Evolutionary conservation across 2,797 vertebrate genomes (phyloP), one percentile per base, ranked within the genome.

Genomic region (Hylomyscus alleni): DNA sequence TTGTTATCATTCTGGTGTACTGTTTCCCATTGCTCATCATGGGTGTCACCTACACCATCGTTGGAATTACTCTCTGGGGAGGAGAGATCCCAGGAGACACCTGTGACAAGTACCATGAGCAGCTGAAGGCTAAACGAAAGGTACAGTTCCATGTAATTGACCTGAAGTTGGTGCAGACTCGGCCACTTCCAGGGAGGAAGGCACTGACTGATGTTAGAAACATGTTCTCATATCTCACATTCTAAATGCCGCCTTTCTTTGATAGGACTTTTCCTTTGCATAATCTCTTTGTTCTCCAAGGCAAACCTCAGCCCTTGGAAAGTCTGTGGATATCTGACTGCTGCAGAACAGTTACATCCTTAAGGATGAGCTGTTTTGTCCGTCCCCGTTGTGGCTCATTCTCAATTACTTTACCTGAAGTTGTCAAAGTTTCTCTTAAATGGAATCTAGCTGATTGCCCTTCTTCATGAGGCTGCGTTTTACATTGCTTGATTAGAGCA

Each of bases 81-180:
- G 99, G 99, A 88, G 99, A 99, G 98, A 99, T 99, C 97, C 99
- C 99, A 9, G 99, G 99, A 6, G 99, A 99, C 94, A 99, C 99
- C 19, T 99, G 99, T 69, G 98, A 99, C 98, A 99, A 99, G 97
- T 99, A 99, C 72, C 99, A 99, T 0, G 99, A 99, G 95, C 99
- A 99, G 97, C 99, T 99, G 84, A 99, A 98, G 97, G 99, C 99
- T 73, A 99, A 99, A 97, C 99, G 99, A 96, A 99, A 99, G 99
- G 99, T 99, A 99, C 50, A 34, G 87, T 98, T 92, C 47, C 4
- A 0, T 69, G 34, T 82, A 47, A 95, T 52, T 60, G 88, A 34
- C 13, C 40, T 85, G 29, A 34, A 10, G 3, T 29, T 56, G 54
- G 3, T 4, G 0, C n/a, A 82, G 69, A 44, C 15, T 52, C 12